These are phyloP conservation scores for Microcebus tavaratra DNA, from an alignment of 2,113 vertebrate species.

Conservation along the genomic window DNA sequence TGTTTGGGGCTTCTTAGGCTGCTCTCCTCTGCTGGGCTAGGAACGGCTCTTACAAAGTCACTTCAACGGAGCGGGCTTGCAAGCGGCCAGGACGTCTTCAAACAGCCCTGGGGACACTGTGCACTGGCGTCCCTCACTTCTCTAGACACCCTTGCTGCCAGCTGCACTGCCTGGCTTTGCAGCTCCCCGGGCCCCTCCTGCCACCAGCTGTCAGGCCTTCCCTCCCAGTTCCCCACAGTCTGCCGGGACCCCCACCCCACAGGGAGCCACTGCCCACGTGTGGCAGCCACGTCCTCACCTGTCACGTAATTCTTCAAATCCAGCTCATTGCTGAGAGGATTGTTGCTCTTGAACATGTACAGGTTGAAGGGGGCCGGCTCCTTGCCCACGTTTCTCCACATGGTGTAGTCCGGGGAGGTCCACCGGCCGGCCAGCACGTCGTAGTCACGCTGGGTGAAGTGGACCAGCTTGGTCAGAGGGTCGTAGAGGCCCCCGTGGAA, in stretches of 20 bases:
- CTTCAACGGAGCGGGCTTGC: not conserved
- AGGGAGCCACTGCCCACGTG: not conserved
- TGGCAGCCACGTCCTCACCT: slow-evolving; percentile 85
- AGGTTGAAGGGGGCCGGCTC: slow-evolving; percentile 96
- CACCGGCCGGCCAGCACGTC: slow-evolving; percentile 97
- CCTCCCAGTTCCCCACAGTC: not conserved
- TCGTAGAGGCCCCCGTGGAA: slow-evolving; percentile 99
- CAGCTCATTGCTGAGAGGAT: slow-evolving; percentile 97
- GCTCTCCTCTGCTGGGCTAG: not conserved
- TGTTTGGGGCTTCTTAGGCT: not conserved
- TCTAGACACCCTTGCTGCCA: not conserved
- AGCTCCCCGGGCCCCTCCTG: not conserved
- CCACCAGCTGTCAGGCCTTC: not conserved
- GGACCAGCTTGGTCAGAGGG: slow-evolving; percentile 95
- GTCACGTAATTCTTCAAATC: slow-evolving; percentile 98
- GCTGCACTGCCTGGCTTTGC: not conserved
- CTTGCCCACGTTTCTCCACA: slow-evolving; percentile 97
- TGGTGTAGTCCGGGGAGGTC: slow-evolving; percentile 97
- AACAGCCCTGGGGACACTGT: not conserved
- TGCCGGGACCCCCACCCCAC: not conserved
- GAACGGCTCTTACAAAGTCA: not conserved
- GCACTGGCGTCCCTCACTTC: not conserved
- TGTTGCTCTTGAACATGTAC: slow-evolving; percentile 99
- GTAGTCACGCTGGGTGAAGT: slow-evolving; percentile 98
- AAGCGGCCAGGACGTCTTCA: not conserved